Evolutionary conservation across 1,140 invertebrate species (phyloP).

Genomic region (Drosophila repleta): DNA sequence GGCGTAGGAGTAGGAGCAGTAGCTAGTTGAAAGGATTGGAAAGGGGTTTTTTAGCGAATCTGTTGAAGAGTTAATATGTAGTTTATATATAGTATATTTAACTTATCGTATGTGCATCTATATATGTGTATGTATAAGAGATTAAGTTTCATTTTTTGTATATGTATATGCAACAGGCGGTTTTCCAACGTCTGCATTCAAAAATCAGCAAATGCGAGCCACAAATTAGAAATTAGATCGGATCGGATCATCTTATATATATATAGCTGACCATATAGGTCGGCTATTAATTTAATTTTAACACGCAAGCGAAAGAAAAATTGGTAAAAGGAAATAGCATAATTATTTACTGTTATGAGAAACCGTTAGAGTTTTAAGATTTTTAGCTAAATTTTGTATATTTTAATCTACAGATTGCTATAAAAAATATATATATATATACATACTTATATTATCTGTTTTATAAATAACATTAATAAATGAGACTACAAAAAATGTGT

Average conservation of each 20-base stretch:
- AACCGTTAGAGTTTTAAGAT: slow-evolving; percentile 71
- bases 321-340: slow-evolving; percentile 57
- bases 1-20: slow-evolving; percentile 4
- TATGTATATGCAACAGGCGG: slow-evolving; percentile 38
- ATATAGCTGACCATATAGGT: slow-evolving; percentile 28
- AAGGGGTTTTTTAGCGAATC: slow-evolving; percentile 36
- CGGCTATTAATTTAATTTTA: slow-evolving; percentile 29
- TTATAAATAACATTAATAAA: slow-evolving; percentile 70
- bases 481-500: slow-evolving; percentile 38
- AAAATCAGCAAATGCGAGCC: slow-evolving; percentile 53
- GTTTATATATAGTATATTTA: slow-evolving; percentile 42
- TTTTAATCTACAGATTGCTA: slow-evolving; percentile 79
- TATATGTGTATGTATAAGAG: background rate
- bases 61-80: slow-evolving; percentile 37
- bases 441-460: slow-evolving; percentile 72
- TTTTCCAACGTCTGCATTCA: slow-evolving; percentile 33
- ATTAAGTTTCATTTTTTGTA: slow-evolving; percentile 45
- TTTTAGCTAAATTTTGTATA: slow-evolving; percentile 83
- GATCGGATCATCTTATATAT: background rate
- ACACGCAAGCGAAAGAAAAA: background rate
- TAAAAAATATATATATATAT: slow-evolving; percentile 49
- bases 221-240: slow-evolving; percentile 42
- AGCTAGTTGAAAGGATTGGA: slow-evolving; percentile 19
- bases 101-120: slow-evolving; percentile 23
- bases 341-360: slow-evolving; percentile 77